These are phyloP conservation scores for Melanogrammus aeglefinus DNA, from an alignment of 2,797 vertebrate genomes.

Conservation along the genomic window DNA sequence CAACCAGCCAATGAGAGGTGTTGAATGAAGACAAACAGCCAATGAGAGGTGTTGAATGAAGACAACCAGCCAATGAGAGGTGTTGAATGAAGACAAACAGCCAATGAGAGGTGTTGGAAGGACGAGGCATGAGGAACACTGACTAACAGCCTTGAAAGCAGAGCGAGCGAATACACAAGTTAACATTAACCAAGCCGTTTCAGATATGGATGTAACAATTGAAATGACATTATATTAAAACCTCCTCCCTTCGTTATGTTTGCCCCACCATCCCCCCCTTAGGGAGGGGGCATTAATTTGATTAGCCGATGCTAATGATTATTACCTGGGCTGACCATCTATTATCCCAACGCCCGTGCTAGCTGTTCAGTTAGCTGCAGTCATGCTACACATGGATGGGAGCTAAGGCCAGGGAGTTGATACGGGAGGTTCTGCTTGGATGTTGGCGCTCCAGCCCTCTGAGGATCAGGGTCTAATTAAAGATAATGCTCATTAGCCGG, in stretches of 20 bases:
- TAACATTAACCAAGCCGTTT: neutral
- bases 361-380: constrained; percentile 2
- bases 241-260: neutral
- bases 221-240: neutral
- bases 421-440: constrained; percentile 36
- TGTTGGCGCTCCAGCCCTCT: constrained; percentile 57
- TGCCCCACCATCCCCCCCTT: neutral
- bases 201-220: neutral
- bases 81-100: too few species aligned
- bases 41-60: too few species aligned
- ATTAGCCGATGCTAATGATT: neutral
- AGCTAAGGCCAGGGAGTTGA: constrained; percentile 32
- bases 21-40: too few species aligned
- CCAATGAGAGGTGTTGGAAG: neutral
- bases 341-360: neutral
- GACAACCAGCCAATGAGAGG: too few species aligned
- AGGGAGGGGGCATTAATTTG: neutral
- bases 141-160: neutral
- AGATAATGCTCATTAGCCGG: constrained; percentile 67
- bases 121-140: too few species aligned
- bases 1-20: too few species aligned
- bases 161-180: neutral
- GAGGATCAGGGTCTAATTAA: constrained; percentile 70
- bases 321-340: neutral
- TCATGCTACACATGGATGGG: neutral